phyloP scores from a whole-genome alignment of 2,113 vertebrate species.

The Oryzias curvinotus region DNA sequence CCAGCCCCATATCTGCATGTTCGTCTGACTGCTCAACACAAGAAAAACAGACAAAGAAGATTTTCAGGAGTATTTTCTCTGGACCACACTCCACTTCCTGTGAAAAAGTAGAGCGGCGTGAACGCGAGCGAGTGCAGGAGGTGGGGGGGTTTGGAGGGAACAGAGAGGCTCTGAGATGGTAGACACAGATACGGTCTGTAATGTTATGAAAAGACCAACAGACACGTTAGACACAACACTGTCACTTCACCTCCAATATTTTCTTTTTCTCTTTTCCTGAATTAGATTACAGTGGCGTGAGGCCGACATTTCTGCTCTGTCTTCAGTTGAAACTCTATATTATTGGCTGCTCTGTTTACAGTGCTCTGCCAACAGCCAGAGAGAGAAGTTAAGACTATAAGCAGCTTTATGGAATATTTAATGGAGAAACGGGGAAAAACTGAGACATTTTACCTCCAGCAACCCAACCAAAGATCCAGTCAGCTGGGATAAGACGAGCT shows the following conservation, averaged over 20 bases:
- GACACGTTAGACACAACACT: conserved; percentile 3
- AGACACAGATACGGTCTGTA: background rate
- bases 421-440: too few species aligned
- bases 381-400: too few species aligned
- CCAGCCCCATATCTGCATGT: conserved; percentile 51
- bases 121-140: conserved; percentile 24
- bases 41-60: conserved; percentile 73
- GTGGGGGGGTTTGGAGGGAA: background rate
- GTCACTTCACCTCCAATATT: background rate
- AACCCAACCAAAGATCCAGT: too few species aligned
- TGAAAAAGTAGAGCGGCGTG: conserved; percentile 56
- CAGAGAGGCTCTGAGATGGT: background rate
- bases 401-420: too few species aligned
- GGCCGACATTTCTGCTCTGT: too few species aligned
- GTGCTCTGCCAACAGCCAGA: background rate
- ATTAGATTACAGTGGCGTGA: too few species aligned
- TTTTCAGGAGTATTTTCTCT: conserved; percentile 69
- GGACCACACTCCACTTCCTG: conserved; percentile 59
- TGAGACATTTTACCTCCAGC: too few species aligned
- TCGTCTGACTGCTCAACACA: conserved; percentile 63
- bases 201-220: background rate
- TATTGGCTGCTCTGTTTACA: background rate
- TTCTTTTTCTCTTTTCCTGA: background rate
- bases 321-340: background rate
- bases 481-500: too few species aligned